Base-by-base conservation (phyloP, 2,888 invertebrate species). In the Lithophane socia region DNA sequence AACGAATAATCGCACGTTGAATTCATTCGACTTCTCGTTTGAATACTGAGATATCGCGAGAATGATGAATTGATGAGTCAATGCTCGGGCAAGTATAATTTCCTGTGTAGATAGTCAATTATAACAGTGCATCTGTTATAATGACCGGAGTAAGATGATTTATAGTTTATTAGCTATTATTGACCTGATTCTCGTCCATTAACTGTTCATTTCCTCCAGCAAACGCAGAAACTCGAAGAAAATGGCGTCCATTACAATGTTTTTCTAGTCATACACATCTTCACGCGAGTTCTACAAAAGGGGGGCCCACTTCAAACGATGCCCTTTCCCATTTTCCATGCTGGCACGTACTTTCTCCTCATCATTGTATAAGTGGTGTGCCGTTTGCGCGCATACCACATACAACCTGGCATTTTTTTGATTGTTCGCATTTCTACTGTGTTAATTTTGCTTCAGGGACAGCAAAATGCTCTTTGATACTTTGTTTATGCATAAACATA, bases 1-100 rank as follows among this genome's bases (percentile, higher is more conserved):
- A 75, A 81, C 29, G 56, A 76, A 82, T 69, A 67, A 79, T 77
- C 66, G 58, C 80, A 75, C 47, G 72, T 72, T 67, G 63, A 70
- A 82, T 84, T 82, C 77, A 73, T 78, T 73, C 75, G 61, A 82
- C 67, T 67, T 60, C 84, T 66, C 60, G 66, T 71, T 77, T n/a
- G 29, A 80, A 74, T 64, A 58, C 66, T 70, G 79, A 81, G 81
- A 78, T 82, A 85, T 81, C 66, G 61, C 67, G 60, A 80, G 29
- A 65, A 67, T 79, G 83, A 88, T 90, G 91, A 92, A 88, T 92
- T 79, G 83, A 88, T 90, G 91, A 92, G 88, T 92, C 92, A 92
- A 86, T 86, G 86, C 72, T 80, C 87, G 82, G 76, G 58, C 79
- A 74, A 84, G 63, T 83, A 86, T 79, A 85, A 89, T 90, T 90